These are phyloP conservation scores for Dryococelus australis DNA, from an alignment of 2,888 invertebrate genomes.

Conservation along the genomic window DNA sequence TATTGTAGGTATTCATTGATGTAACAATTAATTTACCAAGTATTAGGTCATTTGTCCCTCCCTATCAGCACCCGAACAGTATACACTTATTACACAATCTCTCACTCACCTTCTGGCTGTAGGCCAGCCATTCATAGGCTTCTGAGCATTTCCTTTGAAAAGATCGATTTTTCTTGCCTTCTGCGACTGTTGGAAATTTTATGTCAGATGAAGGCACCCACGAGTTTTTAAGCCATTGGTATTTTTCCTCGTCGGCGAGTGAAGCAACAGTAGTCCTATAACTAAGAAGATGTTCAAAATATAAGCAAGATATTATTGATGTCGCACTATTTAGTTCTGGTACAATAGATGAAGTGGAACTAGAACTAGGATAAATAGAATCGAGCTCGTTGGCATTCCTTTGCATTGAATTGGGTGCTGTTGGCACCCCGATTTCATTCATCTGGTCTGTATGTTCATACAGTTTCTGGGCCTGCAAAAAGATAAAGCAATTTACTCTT, in stretches of 20 bases:
- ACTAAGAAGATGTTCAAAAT: background rate
- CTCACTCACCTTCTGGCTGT: conserved; percentile 20
- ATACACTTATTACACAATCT: too few relatives aligned
- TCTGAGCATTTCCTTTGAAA: conserved; percentile 4
- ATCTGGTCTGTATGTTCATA: too few relatives aligned
- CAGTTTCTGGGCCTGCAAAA: too few relatives aligned
- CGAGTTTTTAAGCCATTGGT: background rate
- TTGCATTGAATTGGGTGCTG: too few relatives aligned
- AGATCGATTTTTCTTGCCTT: conserved; percentile 22
- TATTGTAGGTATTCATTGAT: background rate
- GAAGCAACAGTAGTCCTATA: background rate
- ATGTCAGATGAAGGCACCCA: background rate
- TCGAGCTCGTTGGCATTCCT: too few relatives aligned
- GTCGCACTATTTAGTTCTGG: conserved; percentile 13
- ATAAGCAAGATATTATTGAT: background rate
- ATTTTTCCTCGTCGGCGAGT: background rate
- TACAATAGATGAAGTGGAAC: background rate
- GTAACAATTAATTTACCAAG: background rate
- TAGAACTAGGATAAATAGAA: background rate
- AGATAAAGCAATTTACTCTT: too few relatives aligned
- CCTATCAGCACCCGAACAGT: background rate
- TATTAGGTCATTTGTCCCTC: background rate
- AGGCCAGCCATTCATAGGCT: conserved; percentile 4
- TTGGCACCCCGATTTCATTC: too few relatives aligned
- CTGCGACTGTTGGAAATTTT: background rate